Percentiles rank a stretch among this genome's conserved stretches.
These are phyloP conservation scores for Phorcus lineatus DNA, from an alignment of 2,888 invertebrate genomes.

Conservation along the genomic window DNA sequence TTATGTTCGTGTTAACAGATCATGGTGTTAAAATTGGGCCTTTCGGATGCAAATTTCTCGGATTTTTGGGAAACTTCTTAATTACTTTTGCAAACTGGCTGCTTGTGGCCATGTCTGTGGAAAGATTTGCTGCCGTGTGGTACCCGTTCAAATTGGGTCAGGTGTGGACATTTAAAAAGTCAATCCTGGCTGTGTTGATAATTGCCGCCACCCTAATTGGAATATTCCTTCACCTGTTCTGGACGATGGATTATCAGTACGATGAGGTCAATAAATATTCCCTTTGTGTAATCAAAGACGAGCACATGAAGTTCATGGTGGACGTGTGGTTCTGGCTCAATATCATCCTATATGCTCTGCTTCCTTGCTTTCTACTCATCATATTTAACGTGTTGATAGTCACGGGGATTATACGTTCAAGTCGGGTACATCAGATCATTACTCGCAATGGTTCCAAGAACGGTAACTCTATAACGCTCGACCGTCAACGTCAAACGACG, in stretches of 20 bases:
- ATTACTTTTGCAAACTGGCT: constrained; percentile 43
- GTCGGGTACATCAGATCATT: not conserved
- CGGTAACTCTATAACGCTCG: not conserved
- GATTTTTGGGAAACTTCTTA: constrained; percentile 27
- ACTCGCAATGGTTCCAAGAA: not conserved
- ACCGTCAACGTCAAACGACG: constrained; percentile 31
- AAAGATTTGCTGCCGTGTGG: constrained; percentile 30
- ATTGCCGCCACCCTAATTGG: not conserved
- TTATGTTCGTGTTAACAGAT: constrained; percentile 31
- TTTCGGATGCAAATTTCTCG: constrained; percentile 33
- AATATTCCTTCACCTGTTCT: constrained; percentile 22
- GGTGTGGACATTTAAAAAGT: constrained; percentile 24
- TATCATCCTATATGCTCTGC: constrained; percentile 33
- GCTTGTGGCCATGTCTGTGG: constrained; percentile 40
- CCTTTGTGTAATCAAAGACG: not conserved
- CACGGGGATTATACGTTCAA: constrained; percentile 33
- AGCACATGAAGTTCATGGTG: not conserved
- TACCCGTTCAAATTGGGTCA: constrained; percentile 21
- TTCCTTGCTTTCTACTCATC: constrained; percentile 35
- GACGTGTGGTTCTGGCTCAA: constrained; percentile 41
- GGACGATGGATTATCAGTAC: constrained; percentile 24
- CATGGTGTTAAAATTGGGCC: constrained; percentile 29
- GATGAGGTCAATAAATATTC: not conserved
- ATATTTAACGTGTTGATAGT: constrained; percentile 38
- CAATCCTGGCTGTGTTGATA: not conserved